These are phyloP conservation scores for Hyla sarda DNA, from an alignment of 2,113 vertebrate genomes.

Conservation along the genomic window DNA sequence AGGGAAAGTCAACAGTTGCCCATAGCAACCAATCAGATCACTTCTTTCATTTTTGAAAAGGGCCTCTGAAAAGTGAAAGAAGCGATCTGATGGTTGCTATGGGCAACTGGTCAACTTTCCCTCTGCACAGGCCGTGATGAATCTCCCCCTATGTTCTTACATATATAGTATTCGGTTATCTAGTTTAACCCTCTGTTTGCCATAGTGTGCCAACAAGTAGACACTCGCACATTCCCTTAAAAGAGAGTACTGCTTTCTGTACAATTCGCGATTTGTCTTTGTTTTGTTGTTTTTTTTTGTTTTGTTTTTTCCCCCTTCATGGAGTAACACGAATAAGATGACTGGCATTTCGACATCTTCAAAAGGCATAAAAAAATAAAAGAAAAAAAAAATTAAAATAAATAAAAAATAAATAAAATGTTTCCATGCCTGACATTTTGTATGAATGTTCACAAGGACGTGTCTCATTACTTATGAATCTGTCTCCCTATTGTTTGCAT, in stretches of 20 bases:
- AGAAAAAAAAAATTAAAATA: neutral
- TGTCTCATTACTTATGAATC: constrained; percentile 32
- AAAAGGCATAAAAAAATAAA: neutral
- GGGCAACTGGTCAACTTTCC: too few species aligned
- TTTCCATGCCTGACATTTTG: neutral
- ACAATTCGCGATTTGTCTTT: too few species aligned
- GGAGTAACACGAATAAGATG: neutral
- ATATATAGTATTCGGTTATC: neutral
- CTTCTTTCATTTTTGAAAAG: too few species aligned
- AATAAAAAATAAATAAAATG: too few species aligned
- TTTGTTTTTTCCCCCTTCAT: neutral
- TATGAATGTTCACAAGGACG: constrained; percentile 16
- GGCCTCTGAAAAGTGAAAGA: too few species aligned
- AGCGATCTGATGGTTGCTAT: too few species aligned
- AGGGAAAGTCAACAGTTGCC: too few species aligned
- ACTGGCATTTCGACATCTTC: neutral
- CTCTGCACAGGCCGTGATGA: too few species aligned
- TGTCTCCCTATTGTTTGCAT: constrained; percentile 42
- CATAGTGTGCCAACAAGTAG: neutral
- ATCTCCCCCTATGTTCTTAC: too few species aligned
- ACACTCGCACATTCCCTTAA: neutral
- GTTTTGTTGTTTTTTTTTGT: too few species aligned
- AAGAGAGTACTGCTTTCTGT: neutral
- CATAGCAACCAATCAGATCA: too few species aligned
- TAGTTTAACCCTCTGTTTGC: neutral